Percentiles rank a stretch among this genome's conserved stretches.
Evolutionary conservation across 2,113 vertebrate genomes (phyloP).

Genomic region (Nyctibius bracteatus): DNA sequence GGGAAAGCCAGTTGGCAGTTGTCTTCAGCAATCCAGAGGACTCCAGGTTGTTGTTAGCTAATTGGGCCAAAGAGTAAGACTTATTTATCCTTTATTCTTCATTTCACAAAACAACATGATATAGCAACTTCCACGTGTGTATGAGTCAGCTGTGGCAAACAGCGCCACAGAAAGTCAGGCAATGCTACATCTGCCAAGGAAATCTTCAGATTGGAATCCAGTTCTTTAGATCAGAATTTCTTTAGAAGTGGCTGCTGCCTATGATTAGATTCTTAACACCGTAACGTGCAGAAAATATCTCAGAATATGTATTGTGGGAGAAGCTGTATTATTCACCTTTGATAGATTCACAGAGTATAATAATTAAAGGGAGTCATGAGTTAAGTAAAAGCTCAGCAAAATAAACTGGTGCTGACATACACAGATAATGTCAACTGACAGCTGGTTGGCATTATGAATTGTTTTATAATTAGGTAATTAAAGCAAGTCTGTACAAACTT

Average conservation of each 20-base stretch:
- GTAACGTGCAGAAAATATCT: not conserved
- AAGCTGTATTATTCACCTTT: not conserved
- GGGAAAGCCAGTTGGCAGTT: not conserved
- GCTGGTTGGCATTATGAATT: conserved; percentile 3
- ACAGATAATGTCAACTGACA: conserved; percentile 43
- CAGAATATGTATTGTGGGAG: not conserved
- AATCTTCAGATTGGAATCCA: not conserved
- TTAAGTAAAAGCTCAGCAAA: not conserved
- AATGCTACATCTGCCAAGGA: not conserved
- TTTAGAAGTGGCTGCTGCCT: not conserved
- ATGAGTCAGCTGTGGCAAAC: not conserved
- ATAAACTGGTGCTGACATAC: conserved; percentile 15
- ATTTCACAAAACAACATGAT: not conserved
- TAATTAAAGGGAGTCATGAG: not conserved
- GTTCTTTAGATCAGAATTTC: not conserved
- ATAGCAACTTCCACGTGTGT: fast-evolving
- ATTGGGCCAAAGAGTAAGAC: not conserved
- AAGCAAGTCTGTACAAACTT: conserved; percentile 40
- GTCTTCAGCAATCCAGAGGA: not conserved
- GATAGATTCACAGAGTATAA: not conserved
- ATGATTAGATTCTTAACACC: not conserved
- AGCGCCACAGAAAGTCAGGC: not conserved
- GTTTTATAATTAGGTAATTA: conserved; percentile 43
- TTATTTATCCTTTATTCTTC: not conserved
- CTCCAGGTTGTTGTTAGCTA: not conserved